Evolutionary conservation across 1,140 invertebrate species (phyloP).

Genomic region (Pseudomyrmex sp.): DNA sequence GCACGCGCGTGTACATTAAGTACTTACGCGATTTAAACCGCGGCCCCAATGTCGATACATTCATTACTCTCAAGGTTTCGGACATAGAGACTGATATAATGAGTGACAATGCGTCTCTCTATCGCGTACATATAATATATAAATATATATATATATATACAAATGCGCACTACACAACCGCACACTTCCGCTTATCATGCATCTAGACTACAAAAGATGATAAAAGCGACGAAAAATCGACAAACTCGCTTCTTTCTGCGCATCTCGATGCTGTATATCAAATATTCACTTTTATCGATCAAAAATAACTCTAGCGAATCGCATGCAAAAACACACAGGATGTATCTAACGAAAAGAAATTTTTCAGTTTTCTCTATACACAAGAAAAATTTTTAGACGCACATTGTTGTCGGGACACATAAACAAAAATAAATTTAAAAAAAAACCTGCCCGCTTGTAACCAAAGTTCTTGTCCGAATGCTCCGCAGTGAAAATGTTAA

Average conservation of each 20-base stretch:
- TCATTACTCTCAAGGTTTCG: constrained; percentile 40
- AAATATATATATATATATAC: neutral
- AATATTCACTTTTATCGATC: neutral
- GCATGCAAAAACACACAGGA: constrained; percentile 29
- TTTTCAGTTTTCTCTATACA: no score
- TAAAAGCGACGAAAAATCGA: neutral
- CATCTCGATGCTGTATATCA: constrained; percentile 9
- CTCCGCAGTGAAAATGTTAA: neutral
- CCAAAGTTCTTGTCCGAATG: no score
- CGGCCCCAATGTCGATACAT: constrained; percentile 2
- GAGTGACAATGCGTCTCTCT: neutral
- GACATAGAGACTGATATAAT: neutral
- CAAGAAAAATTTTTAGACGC: no score
- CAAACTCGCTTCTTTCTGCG: neutral
- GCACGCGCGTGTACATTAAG: no score
- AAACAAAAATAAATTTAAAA: no score
- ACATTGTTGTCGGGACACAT: no score
- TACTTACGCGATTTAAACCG: neutral
- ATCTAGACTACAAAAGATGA: neutral
- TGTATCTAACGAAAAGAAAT: constrained; percentile 9
- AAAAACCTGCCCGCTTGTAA: no score
- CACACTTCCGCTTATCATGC: constrained; percentile 22
- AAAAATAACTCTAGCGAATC: neutral
- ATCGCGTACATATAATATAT: neutral
- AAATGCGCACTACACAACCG: neutral